Evolutionary conservation across 2,113 vertebrate species (phyloP).

Genomic region (Sialia sialis): DNA sequence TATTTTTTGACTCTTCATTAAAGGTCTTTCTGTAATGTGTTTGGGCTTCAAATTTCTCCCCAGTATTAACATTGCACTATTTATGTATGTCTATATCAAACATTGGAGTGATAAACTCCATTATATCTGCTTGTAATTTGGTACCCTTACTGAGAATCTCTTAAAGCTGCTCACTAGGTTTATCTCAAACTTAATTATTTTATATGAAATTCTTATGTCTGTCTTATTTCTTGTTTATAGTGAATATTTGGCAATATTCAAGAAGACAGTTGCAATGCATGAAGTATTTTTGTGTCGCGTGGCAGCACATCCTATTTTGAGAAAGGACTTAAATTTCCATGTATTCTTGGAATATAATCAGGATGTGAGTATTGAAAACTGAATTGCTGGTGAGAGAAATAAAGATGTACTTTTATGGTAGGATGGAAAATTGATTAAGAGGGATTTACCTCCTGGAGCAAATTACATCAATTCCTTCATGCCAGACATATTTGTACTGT

Average conservation of each 20-base stretch:
- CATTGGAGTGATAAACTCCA: neutral
- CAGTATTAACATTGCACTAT: conserved; percentile 20
- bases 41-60: conserved; percentile 14
- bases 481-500: neutral
- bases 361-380: conserved; percentile 86
- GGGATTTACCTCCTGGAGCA: conserved; percentile 32
- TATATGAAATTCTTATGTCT: neutral
- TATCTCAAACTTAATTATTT: conserved; percentile 4
- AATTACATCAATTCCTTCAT: neutral
- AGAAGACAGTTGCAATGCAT: conserved; percentile 99
- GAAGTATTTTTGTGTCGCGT: conserved; percentile 98
- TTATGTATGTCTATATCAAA: neutral
- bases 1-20: neutral
- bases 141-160: neutral
- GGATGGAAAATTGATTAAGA: conserved; percentile 40
- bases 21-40: conserved; percentile 25
- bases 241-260: conserved; percentile 99
- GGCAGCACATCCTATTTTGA: conserved; percentile 94
- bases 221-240: conserved; percentile 74
- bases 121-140: conserved; percentile 4
- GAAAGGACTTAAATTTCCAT: conserved; percentile 98
- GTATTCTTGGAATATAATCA: conserved; percentile 99
- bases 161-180: conserved; percentile 18
- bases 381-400: neutral
- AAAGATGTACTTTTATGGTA: conserved; percentile 9